Evolutionary conservation across 2,797 vertebrate species (phyloP).

Genomic region (Pelodytes ibericus): DNA sequence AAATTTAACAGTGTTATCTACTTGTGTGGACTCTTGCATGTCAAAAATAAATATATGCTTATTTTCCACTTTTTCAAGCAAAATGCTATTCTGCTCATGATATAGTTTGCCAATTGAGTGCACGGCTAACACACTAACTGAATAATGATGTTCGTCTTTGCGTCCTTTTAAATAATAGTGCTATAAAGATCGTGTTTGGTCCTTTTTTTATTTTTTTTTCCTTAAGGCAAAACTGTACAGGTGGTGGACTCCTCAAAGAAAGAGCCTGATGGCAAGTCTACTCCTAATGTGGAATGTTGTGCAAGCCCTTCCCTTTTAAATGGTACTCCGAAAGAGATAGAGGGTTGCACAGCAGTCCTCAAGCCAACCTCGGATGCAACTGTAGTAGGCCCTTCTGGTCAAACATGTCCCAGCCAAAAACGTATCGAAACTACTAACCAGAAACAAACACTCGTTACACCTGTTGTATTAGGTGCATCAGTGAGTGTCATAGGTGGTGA

Average conservation of each 20-base stretch:
- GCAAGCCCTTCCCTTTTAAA: background rate
- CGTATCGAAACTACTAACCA: background rate
- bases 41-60: background rate
- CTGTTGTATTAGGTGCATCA: background rate
- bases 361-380: background rate
- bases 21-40: background rate
- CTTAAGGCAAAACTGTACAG: constrained; percentile 70
- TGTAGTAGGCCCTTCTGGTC: background rate
- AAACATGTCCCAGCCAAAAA: background rate
- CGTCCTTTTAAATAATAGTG: background rate
- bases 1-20: background rate
- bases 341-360: background rate
- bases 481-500: background rate
- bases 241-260: constrained; percentile 64
- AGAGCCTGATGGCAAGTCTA: background rate
- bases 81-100: background rate
- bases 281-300: background rate
- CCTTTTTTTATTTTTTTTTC: constrained; percentile 43
- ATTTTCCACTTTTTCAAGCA: background rate
- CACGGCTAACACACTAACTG: background rate
- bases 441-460: background rate
- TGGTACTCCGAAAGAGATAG: background rate
- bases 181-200: constrained; percentile 46
- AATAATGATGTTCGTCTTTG: background rate
- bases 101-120: background rate